These are phyloP conservation scores for Numenius arquata DNA, from an alignment of 2,113 vertebrate genomes.

Conservation along the genomic window DNA sequence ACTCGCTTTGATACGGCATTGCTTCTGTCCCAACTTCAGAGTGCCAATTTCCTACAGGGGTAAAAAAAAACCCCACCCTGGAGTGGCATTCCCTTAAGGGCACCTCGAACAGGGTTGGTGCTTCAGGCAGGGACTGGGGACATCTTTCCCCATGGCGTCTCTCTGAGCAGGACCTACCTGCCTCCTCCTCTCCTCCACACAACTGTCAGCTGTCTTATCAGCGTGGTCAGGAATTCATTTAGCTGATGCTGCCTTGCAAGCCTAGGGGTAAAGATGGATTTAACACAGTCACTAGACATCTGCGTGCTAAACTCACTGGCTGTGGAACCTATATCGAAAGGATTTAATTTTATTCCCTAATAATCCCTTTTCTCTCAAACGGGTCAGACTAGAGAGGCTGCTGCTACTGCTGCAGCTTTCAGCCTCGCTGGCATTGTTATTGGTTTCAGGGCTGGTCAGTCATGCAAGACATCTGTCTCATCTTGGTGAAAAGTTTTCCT, in stretches of 20 bases:
- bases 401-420: constrained; percentile 5
- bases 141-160: background rate
- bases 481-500: background rate
- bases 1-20: constrained; percentile 51
- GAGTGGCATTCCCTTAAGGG: background rate
- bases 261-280: constrained; percentile 22
- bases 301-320: background rate
- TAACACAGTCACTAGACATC: background rate
- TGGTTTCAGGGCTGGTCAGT: background rate
- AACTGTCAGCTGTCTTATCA: background rate
- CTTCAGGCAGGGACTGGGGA: background rate
- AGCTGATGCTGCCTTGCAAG: constrained; percentile 18
- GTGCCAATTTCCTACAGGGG: background rate
- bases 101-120: background rate
- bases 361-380: constrained; percentile 20
- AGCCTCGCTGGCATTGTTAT: background rate
- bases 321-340: background rate
- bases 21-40: background rate
- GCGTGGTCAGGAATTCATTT: background rate
- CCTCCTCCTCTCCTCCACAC: background rate
- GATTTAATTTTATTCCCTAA: constrained; percentile 40
- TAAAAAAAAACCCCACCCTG: background rate
- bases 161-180: background rate
- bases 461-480: background rate
- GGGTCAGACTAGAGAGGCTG: background rate